phyloP scores from a whole-genome alignment of 2,113 vertebrate genomes.

The Chamaea fasciata region DNA sequence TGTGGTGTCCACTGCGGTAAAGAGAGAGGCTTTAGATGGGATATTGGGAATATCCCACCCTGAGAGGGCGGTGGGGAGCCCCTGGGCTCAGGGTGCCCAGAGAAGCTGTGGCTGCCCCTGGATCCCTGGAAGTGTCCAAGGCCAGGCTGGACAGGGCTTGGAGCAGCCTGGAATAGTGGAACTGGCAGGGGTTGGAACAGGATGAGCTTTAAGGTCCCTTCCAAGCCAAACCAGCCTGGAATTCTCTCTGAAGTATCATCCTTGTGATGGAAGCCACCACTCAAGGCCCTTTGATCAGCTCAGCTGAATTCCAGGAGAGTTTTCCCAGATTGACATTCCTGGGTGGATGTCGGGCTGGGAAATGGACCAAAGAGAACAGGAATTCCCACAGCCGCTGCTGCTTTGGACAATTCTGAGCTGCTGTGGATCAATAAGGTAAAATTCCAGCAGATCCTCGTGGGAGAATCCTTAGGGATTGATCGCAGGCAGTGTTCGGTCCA shows the following conservation, averaged over 20 bases:
- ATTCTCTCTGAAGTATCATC: neutral
- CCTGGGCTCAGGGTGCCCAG: neutral
- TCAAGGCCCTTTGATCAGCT: neutral
- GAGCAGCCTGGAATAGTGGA: neutral
- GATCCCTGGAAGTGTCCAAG: neutral
- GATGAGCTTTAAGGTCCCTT: neutral
- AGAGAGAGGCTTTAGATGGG: neutral
- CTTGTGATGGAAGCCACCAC: neutral
- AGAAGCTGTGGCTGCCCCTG: neutral
- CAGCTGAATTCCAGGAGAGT: neutral
- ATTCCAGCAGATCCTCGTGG: neutral
- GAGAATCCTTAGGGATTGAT: neutral
- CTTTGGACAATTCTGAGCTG: neutral
- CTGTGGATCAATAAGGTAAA: neutral
- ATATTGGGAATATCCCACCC: neutral
- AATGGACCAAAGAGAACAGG: neutral
- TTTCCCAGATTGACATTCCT: neutral
- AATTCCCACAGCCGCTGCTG: neutral
- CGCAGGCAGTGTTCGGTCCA: neutral
- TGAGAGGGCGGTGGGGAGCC: neutral
- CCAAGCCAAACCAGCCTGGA: neutral
- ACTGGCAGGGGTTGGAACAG: neutral
- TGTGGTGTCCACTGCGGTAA: fast-evolving
- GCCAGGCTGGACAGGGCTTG: fast-evolving
- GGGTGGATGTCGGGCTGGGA: neutral